These are phyloP conservation scores for Trachelus stipa DNA, from an alignment of 2,888 invertebrate genomes.

Conservation along the genomic window DNA sequence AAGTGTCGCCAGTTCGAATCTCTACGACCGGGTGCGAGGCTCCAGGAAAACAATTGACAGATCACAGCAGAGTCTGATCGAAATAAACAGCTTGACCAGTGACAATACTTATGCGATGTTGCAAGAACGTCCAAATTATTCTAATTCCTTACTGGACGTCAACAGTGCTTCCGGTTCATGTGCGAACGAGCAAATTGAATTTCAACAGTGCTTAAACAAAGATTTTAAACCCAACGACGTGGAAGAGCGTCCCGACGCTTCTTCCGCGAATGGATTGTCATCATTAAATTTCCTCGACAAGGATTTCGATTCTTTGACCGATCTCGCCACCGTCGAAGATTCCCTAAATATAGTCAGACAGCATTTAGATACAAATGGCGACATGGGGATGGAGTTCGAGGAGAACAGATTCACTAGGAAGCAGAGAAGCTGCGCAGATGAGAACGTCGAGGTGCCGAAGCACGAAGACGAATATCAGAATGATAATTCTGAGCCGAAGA, in stretches of 20 bases:
- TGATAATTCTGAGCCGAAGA: constrained; percentile 35
- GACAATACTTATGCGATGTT: constrained; percentile 36
- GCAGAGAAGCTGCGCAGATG: constrained; percentile 23
- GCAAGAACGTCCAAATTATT: constrained; percentile 17
- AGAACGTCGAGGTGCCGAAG: constrained; percentile 25
- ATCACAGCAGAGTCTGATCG: constrained; percentile 40
- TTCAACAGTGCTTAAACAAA: constrained; percentile 26
- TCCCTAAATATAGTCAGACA: constrained; percentile 27
- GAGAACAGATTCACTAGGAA: constrained; percentile 32
- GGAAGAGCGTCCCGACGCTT: constrained; percentile 3
- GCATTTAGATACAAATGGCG: constrained; percentile 36
- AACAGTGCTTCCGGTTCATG: constrained; percentile 33
- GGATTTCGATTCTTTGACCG: constrained; percentile 45
- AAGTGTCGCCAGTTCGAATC: constrained; percentile 43
- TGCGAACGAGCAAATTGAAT: constrained; percentile 30
- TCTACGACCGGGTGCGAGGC: constrained; percentile 39
- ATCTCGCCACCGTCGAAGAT: constrained; percentile 40
- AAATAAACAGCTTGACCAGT: constrained; percentile 41
- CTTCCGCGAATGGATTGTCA: neutral
- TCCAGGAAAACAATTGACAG: constrained; percentile 40
- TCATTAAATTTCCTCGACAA: constrained; percentile 21
- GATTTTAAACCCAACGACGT: constrained; percentile 3
- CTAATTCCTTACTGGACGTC: constrained; percentile 30
- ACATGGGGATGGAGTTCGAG: constrained; percentile 34
- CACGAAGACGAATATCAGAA: constrained; percentile 29